A percentile compares a stretch with the other conserved stretches of the same genome.
These are phyloP conservation scores for Lissonota sp. DNA, from an alignment of 2,888 invertebrate genomes.

Conservation along the genomic window DNA sequence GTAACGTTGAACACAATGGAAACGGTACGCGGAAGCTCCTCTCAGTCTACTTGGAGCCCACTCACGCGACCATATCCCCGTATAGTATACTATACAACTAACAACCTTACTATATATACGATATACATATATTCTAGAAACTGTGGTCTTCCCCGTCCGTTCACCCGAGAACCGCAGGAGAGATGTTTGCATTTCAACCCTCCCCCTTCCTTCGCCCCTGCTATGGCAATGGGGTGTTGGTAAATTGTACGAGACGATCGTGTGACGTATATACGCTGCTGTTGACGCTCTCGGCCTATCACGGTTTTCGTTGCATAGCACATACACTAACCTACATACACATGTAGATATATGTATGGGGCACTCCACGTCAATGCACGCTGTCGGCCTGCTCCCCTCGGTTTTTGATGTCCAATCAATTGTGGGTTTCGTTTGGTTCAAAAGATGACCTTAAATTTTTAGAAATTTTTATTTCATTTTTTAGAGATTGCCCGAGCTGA, in stretches of 20 bases:
- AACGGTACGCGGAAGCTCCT: slow-evolving; percentile 36
- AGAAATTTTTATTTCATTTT: no score
- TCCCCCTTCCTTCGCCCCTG: slow-evolving; percentile 15
- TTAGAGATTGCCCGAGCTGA: no score
- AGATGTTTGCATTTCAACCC: slow-evolving; percentile 59
- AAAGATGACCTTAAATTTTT: no score
- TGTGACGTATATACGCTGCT: slow-evolving; percentile 60
- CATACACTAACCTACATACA: no score
- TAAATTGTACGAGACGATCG: slow-evolving; percentile 59
- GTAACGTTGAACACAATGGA: slow-evolving; percentile 60
- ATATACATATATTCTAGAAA: slow-evolving; percentile 1
- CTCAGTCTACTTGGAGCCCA: slow-evolving; percentile 56
- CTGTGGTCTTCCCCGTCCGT: slow-evolving; percentile 42
- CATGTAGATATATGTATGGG: no score
- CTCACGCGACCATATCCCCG: slow-evolving; percentile 63
- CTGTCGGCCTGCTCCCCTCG: no score
- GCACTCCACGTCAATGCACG: no score
- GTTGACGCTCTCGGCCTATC: slow-evolving; percentile 60
- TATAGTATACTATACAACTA: slow-evolving; percentile 30
- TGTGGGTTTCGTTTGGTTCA: no score
- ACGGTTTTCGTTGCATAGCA: slow-evolving; percentile 5
- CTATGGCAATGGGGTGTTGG: slow-evolving; percentile 63
- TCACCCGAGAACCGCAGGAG: slow-evolving; percentile 63
- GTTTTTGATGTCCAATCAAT: no score
- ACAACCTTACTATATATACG: slow-evolving; percentile 21